A percentile compares a stretch with the other conserved stretches of the same genome.
phyloP scores from a whole-genome alignment of 2,797 vertebrate genomes.

The Pseudomugil tenellus region DNA sequence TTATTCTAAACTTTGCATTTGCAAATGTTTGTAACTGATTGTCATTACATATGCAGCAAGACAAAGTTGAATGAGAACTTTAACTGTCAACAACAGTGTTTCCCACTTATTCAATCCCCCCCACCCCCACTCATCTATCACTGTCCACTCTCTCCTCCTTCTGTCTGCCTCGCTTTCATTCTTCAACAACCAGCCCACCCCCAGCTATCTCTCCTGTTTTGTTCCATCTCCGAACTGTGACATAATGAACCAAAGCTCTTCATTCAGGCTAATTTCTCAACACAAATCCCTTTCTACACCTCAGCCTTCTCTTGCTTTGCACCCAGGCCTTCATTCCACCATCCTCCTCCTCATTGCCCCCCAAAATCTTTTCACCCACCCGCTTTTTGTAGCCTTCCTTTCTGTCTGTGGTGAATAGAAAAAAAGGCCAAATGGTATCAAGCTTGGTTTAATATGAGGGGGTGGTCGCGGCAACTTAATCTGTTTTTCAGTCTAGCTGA shows the following conservation, averaged over 20 bases:
- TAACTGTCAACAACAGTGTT: constrained; percentile 52
- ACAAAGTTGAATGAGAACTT: constrained; percentile 32
- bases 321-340: constrained; percentile 32
- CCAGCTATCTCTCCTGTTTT: constrained; percentile 47
- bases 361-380: constrained; percentile 58
- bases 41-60: constrained; percentile 1
- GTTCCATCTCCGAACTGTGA: constrained; percentile 69
- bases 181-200: constrained; percentile 52
- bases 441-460: constrained; percentile 66
- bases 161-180: constrained; percentile 73
- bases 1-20: constrained; percentile 1
- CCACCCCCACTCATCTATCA: constrained; percentile 78
- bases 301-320: constrained; percentile 65
- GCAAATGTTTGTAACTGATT: background rate
- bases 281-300: constrained; percentile 74
- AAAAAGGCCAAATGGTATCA: constrained; percentile 68
- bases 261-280: constrained; percentile 82
- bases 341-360: constrained; percentile 36
- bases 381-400: constrained; percentile 50
- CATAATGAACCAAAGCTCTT: constrained; percentile 84
- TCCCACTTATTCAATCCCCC: constrained; percentile 57
- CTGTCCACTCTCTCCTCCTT: constrained; percentile 77
- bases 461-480: constrained; percentile 59
- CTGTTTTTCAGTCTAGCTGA: constrained; percentile 14
- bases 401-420: constrained; percentile 63